A percentile compares a stretch with the other conserved stretches of the same genome.
phyloP scores from a whole-genome alignment of 2,113 vertebrate genomes.

The Peromyscus californicus region DNA sequence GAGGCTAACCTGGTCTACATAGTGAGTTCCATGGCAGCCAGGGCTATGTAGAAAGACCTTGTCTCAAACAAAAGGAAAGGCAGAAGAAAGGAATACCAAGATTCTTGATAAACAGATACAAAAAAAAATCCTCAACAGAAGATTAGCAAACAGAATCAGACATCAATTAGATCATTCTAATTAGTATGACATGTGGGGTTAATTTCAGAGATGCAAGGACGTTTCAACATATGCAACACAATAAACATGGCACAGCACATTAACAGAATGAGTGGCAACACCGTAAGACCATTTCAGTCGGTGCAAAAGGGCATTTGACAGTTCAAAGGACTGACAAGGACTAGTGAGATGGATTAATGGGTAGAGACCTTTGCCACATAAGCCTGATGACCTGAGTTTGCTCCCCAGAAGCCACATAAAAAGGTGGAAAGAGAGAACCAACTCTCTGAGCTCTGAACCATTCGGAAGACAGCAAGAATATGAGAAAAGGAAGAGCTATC shows the following conservation, averaged over 20 bases:
- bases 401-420: not conserved
- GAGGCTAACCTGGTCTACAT: not conserved
- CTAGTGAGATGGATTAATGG: not conserved
- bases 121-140: not conserved
- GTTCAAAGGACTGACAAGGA: not conserved
- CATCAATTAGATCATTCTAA: not conserved
- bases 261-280: not conserved
- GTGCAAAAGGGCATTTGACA: not conserved
- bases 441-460: not conserved
- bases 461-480: not conserved
- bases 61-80: not conserved
- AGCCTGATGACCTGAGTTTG: not conserved
- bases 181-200: not conserved
- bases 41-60: not conserved
- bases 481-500: not conserved
- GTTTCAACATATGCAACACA: not conserved
- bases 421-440: not conserved
- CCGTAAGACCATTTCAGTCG: not conserved
- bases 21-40: not conserved
- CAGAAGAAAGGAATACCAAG: not conserved
- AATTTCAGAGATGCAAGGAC: not conserved
- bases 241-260: not conserved
- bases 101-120: not conserved
- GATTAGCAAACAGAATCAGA: not conserved
- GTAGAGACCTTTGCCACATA: too few species aligned